A percentile compares a stretch with the other conserved stretches of the same genome.
These are phyloP conservation scores for Axea sp. DNA, from an alignment of 2,888 invertebrate genomes.

Conservation along the genomic window DNA sequence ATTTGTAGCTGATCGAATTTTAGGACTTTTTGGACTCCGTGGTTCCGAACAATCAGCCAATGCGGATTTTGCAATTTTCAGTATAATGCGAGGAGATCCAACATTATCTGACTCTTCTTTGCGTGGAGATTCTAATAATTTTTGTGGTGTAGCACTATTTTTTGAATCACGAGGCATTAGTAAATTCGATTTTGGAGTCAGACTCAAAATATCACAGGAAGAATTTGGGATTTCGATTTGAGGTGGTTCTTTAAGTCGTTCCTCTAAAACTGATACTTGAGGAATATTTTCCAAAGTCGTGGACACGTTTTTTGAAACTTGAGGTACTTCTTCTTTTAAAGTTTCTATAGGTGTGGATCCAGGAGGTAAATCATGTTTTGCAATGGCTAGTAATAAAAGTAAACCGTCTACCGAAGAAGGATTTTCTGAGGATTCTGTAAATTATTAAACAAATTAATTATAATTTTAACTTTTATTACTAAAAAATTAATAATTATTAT, in stretches of 20 bases:
- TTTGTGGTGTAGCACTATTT: conserved; percentile 63
- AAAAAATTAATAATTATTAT: too few relatives aligned
- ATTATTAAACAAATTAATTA: too few relatives aligned
- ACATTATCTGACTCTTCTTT: conserved; percentile 76
- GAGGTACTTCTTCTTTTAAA: conserved; percentile 11
- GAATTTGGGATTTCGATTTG: conserved; percentile 74
- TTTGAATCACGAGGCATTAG: conserved; percentile 72
- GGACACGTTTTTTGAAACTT: conserved; percentile 37
- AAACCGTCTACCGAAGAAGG: conserved; percentile 38
- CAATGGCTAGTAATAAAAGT: conserved; percentile 47
- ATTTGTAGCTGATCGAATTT: conserved; percentile 75
- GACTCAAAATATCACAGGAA: conserved; percentile 65
- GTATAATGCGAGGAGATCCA: conserved; percentile 76
- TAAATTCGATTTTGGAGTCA: conserved; percentile 71
- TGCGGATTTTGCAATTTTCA: conserved; percentile 77
- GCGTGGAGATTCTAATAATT: conserved; percentile 71
- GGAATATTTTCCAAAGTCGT: conserved; percentile 67
- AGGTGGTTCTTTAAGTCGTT: conserved; percentile 74
- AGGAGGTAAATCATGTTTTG: conserved; percentile 18
- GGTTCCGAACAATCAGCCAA: conserved; percentile 76
- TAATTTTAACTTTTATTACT: too few relatives aligned
- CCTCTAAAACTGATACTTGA: conserved; percentile 73
- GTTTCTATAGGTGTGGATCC: neutral
- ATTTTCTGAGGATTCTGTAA: conserved; percentile 21
- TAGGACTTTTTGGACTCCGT: conserved; percentile 77